Evolutionary conservation across 2,113 vertebrate species (phyloP), one percentile per base, ranked within the genome.

Genomic region (Hippocampus comes): DNA sequence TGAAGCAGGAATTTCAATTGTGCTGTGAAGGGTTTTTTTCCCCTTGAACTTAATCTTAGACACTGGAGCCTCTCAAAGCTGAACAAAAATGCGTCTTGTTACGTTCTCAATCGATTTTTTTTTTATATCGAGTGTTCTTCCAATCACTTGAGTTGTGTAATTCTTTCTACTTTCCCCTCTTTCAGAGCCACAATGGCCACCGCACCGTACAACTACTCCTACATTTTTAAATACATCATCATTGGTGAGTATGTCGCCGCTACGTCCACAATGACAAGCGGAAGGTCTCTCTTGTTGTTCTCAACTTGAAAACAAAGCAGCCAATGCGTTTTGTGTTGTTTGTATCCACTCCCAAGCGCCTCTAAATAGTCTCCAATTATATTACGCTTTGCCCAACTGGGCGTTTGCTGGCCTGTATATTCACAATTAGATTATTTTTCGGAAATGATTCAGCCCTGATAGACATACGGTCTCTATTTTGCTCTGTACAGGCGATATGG

Each of bases 171-270:
- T 6, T 38, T 6, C 34, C 34, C 5, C 34, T 38, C 5, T 93
- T 94, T 83, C 81, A 98, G 96, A 95, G 94, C 96, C 95, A 95
- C 90, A 82, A 99, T 99, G 96, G 96, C 97, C 92, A 98, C 97
- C n/a, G 97, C 97, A 94, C 97, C 97, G 67, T 99, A 99, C 95
- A 99, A 99, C 94, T 99, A 99, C 85, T 99, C 97, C 83, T 99
- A 99, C 95, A 99, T 99, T 93, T 99, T 99, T 91, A 99, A 99
- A 89, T 99, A 99, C 93, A 99, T 99, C 94, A 99, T 99, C 87
- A 99, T 99, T 63, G 97, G 97, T 99, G 89, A 97, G 97, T 96
- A 78, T 53, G 21, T 2, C 12, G 10, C 25, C 2, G 53, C 57
- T 20, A 41, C 15, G 9, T 30, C 65, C 25, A 27, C 1, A 48